Percentiles rank a stretch among this genome's conserved stretches.
Conservation (phyloP, 2,113 vertebrate species). For the Ictalurus punctatus region DNA sequence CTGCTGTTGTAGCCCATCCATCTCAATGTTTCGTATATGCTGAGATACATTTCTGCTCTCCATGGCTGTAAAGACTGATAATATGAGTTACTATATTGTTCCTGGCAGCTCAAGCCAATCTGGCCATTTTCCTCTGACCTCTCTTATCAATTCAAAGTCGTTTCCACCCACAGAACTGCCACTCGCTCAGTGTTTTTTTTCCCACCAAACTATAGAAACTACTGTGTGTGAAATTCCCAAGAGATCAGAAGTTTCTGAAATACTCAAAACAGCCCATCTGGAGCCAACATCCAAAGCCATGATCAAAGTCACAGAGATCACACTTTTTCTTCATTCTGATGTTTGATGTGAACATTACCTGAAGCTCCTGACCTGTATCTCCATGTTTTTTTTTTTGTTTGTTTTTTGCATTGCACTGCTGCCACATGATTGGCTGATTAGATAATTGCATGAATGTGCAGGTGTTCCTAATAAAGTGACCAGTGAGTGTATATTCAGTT, state of each 20-base stretch:
- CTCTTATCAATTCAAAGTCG: not conserved
- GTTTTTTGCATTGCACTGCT: not conserved
- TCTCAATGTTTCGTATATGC: not conserved
- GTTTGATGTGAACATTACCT: not conserved
- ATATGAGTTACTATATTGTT: not conserved
- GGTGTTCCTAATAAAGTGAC: not conserved
- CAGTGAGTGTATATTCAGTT: not conserved
- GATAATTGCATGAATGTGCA: not conserved
- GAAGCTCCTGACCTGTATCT: not conserved
- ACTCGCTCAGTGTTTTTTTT: not conserved
- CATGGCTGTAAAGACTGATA: not conserved
- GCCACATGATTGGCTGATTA: not conserved
- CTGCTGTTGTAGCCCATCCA: not conserved
- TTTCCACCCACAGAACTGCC: not conserved
- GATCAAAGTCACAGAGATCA: not conserved
- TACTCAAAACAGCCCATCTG: not conserved
- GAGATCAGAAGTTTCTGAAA: not conserved
- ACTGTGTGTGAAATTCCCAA: not conserved
- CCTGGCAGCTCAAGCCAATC: not conserved
- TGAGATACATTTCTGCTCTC: not conserved
- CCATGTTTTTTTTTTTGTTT: not conserved
- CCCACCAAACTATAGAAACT: not conserved
- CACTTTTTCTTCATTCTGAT: not conserved
- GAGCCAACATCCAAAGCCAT: not conserved
- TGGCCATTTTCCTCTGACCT: not conserved